phyloP scores from a whole-genome alignment of 2,113 vertebrate species.

The Eubucco bourcierii region DNA sequence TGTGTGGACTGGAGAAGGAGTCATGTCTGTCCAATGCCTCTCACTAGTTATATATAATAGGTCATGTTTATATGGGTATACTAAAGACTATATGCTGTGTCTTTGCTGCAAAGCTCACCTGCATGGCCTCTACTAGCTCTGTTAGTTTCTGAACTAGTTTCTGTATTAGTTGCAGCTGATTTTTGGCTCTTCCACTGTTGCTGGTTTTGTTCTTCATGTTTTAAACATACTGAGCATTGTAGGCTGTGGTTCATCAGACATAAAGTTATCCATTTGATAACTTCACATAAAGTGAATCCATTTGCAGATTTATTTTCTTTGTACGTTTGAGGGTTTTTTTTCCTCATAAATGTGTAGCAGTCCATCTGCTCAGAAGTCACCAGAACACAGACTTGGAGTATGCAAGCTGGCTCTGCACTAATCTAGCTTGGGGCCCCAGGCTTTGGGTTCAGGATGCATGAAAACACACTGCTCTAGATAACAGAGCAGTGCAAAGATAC shows the following conservation, averaged over 20 bases:
- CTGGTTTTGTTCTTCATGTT: not conserved
- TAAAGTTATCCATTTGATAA: not conserved
- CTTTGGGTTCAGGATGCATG: not conserved
- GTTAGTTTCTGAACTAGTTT: not conserved
- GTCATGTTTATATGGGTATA: not conserved
- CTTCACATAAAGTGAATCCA: not conserved
- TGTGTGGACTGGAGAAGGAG: not conserved
- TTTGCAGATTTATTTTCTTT: not conserved
- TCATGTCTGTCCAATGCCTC: not conserved
- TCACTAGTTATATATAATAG: not conserved
- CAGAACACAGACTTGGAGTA: not conserved
- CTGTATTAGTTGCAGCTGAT: not conserved
- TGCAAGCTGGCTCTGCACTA: not conserved
- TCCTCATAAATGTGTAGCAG: not conserved
- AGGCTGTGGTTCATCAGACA: not conserved
- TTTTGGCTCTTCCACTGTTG: not conserved
- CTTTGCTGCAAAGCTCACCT: not conserved
- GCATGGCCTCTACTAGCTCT: not conserved
- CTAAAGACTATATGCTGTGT: not conserved
- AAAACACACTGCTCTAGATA: not conserved
- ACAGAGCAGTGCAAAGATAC: not conserved
- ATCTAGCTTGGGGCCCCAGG: not conserved
- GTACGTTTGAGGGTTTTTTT: not conserved
- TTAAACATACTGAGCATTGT: not conserved
- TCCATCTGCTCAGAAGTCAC: not conserved